Evolutionary conservation across 1,140 invertebrate genomes (phyloP).

Genomic region (Daktulosphaira vitifoliae): DNA sequence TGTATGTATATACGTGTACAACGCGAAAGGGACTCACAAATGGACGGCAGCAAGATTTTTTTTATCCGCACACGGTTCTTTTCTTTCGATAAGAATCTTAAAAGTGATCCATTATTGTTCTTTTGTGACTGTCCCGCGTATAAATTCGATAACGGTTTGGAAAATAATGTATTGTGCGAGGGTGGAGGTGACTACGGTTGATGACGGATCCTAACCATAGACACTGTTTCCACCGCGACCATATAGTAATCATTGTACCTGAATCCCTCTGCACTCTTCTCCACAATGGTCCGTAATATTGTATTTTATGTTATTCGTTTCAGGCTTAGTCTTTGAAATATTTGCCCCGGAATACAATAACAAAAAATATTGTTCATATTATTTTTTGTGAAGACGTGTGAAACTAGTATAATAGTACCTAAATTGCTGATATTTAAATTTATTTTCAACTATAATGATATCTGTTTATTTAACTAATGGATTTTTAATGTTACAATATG

Average conservation of each 20-base stretch:
- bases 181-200: not conserved
- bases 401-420: too few relatives aligned
- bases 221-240: slow-evolving; percentile 1
- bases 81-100: slow-evolving; percentile 17
- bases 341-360: too few relatives aligned
- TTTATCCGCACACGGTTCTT: not conserved
- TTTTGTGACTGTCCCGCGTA: not conserved
- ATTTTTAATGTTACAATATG: too few relatives aligned
- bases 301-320: too few relatives aligned
- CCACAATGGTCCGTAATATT: too few relatives aligned
- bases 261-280: not conserved
- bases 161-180: not conserved
- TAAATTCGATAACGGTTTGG: slow-evolving; percentile 1
- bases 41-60: not conserved
- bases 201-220: not conserved
- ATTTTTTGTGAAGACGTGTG: too few relatives aligned
- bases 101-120: slow-evolving; percentile 19
- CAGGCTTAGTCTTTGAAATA: too few relatives aligned
- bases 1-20: not conserved
- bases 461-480: too few relatives aligned
- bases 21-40: not conserved
- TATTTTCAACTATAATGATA: too few relatives aligned
- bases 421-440: too few relatives aligned
- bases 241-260: not conserved
- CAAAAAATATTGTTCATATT: too few relatives aligned